Percentiles rank a stretch among this genome's conserved stretches.
phyloP scores from a whole-genome alignment of 2,888 invertebrate genomes.

The Caenorhabditis plicata region DNA sequence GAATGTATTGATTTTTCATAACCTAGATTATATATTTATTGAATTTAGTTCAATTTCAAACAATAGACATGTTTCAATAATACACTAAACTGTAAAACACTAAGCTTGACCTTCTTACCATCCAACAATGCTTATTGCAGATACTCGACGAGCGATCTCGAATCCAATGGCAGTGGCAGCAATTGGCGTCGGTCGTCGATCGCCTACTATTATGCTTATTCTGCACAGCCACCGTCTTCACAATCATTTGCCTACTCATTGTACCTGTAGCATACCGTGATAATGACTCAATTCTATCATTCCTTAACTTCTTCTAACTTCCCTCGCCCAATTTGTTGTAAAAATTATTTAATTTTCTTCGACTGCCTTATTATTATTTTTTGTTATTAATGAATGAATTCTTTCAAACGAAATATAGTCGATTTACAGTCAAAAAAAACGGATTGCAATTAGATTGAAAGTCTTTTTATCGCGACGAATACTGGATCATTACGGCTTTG shows the following conservation, averaged over 20 bases:
- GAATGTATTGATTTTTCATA: too few species aligned
- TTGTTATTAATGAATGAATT: not conserved
- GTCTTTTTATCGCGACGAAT: too few species aligned
- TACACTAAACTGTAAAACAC: not conserved
- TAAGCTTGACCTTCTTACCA: not conserved
- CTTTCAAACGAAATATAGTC: not conserved
- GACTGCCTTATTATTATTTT: not conserved
- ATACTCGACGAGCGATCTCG: conserved; percentile 60
- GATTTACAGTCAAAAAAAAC: too few species aligned
- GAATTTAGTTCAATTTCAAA: not conserved
- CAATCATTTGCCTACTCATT: conserved; percentile 78
- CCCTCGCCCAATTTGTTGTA: not conserved
- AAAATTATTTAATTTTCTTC: too few species aligned
- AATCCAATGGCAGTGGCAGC: conserved; percentile 64
- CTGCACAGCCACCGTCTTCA: conserved; percentile 77
- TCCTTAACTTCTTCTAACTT: conserved; percentile 21
- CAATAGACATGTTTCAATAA: too few species aligned
- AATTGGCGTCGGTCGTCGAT: conserved; percentile 61
- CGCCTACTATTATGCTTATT: conserved; percentile 76
- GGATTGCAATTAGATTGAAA: too few species aligned
- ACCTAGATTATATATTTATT: too few species aligned
- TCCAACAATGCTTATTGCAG: conserved; percentile 23
- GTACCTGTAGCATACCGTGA: conserved; percentile 50
- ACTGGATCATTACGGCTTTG: too few species aligned
- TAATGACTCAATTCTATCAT: conserved; percentile 24